phyloP scores from a whole-genome alignment of 2,797 vertebrate species.

The Phoeniculus purpureus region DNA sequence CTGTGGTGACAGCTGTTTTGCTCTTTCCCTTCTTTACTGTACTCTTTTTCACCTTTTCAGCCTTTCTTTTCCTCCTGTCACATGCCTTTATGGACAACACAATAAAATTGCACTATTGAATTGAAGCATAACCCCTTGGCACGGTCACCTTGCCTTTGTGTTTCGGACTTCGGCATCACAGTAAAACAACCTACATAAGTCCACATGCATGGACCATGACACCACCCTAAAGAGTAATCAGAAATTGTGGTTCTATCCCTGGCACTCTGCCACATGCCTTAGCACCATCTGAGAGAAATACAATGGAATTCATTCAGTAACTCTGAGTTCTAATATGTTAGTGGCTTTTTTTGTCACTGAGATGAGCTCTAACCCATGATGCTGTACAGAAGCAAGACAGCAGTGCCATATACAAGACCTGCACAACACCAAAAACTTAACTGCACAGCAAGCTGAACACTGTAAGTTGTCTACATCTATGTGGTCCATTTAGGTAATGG shows the following conservation, averaged over 20 bases:
- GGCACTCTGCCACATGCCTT: accelerated
- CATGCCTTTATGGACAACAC: too few species aligned
- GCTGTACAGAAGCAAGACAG: background rate
- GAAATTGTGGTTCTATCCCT: background rate
- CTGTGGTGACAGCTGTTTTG: too few species aligned
- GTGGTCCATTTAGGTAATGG: accelerated
- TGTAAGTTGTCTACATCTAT: accelerated
- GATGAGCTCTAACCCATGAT: background rate
- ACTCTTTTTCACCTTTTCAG: too few species aligned
- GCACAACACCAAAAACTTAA: background rate
- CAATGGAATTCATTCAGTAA: background rate
- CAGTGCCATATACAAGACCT: background rate
- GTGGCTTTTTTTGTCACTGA: background rate
- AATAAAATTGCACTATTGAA: too few species aligned
- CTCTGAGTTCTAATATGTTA: background rate
- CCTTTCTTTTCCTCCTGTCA: too few species aligned
- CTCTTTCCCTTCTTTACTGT: too few species aligned
- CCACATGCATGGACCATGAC: too few species aligned
- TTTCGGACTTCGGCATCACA: too few species aligned
- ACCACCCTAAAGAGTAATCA: background rate
- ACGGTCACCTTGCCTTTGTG: too few species aligned
- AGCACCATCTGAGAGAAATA: background rate
- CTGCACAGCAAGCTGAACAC: background rate
- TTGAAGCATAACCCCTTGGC: too few species aligned
- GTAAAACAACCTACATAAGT: too few species aligned